Evolutionary conservation across 2,113 vertebrate genomes (phyloP).

Genomic region (Crotalus tigris): DNA sequence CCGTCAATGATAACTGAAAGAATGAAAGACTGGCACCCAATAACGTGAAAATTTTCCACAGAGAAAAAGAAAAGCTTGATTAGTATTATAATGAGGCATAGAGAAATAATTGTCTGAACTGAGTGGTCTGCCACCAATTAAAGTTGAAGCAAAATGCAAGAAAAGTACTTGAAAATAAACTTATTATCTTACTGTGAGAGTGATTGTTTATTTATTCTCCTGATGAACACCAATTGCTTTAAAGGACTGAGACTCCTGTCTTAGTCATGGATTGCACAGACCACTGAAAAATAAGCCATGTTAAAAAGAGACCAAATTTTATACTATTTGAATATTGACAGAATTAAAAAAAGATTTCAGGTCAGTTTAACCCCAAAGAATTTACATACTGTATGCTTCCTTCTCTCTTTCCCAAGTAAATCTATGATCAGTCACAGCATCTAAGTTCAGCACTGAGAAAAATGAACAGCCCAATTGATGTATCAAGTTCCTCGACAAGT

Average conservation of each 20-base stretch:
- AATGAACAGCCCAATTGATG: neutral
- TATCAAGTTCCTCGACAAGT: accelerated
- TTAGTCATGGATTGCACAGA: neutral
- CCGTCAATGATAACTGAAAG: neutral
- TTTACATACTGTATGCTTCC: neutral
- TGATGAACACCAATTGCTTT: neutral
- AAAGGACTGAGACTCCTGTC: neutral
- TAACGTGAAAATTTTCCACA: neutral
- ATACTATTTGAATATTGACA: neutral
- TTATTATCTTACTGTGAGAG: conserved; percentile 1
- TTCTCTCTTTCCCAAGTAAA: neutral
- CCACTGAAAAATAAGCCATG: neutral
- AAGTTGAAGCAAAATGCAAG: conserved; percentile 5
- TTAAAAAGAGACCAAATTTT: neutral
- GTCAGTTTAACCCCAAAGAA: neutral
- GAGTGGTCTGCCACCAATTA: neutral
- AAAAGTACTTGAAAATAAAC: neutral
- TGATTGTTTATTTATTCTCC: neutral
- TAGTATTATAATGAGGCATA: conserved; percentile 9
- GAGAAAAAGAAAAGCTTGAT: neutral
- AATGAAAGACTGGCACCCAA: neutral
- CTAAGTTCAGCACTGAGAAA: neutral
- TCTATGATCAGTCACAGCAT: neutral
- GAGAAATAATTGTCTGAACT: conserved; percentile 18
- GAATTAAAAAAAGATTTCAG: neutral